Evolutionary conservation across 2,797 vertebrate genomes (phyloP).

Genomic region (Carduelis carduelis): DNA sequence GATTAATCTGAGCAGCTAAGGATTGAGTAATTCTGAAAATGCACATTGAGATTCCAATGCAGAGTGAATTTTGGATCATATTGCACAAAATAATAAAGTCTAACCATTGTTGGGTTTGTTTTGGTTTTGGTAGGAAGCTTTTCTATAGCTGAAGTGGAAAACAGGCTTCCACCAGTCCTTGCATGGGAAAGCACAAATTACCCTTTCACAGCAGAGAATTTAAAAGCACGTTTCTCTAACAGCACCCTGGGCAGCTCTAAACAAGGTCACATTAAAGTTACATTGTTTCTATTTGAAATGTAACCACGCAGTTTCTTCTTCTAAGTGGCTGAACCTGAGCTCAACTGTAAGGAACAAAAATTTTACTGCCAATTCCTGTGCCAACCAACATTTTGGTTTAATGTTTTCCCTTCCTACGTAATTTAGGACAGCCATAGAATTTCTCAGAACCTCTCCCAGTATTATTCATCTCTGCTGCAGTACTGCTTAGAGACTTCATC

Average conservation of each 20-base stretch:
- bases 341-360: neutral
- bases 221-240: neutral
- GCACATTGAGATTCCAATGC: neutral
- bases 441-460: neutral
- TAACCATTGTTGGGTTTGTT: neutral
- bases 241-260: neutral
- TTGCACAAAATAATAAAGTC: conserved; percentile 4
- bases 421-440: neutral
- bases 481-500: neutral
- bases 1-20: neutral
- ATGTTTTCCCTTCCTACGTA: neutral
- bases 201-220: neutral
- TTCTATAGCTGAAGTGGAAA: neutral
- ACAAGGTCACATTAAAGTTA: conserved; percentile 56
- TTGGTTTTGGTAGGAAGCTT: neutral
- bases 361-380: neutral
- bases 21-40: neutral
- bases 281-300: conserved; percentile 21
- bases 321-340: neutral
- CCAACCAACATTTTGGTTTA: neutral
- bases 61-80: neutral
- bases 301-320: conserved; percentile 13
- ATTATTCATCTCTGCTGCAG: conserved; percentile 8
- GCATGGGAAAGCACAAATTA: neutral
- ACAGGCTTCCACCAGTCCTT: neutral